Percentiles rank a stretch among this genome's conserved stretches.
Evolutionary conservation across 2,797 vertebrate species (phyloP).

Genomic region (Lateolabrax maculatus): DNA sequence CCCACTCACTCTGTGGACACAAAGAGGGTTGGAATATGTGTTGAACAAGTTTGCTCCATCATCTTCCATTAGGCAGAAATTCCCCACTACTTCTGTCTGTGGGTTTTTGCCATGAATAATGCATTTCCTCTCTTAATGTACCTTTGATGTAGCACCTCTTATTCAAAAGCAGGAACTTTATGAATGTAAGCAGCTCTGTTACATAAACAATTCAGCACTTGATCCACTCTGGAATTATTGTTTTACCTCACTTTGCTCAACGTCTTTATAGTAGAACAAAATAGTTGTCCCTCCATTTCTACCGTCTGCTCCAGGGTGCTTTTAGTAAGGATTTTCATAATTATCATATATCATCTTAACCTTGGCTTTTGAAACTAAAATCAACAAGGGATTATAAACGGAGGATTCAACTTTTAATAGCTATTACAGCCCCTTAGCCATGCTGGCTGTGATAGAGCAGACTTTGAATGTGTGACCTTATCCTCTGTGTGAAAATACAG

Average conservation of each 20-base stretch:
- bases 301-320: not conserved
- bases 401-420: constrained; percentile 26
- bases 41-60: constrained; percentile 59
- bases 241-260: constrained; percentile 47
- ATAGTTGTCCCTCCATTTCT: constrained; percentile 10
- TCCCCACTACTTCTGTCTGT: constrained; percentile 55
- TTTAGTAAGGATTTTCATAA: constrained; percentile 9
- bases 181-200: constrained; percentile 54
- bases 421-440: constrained; percentile 14
- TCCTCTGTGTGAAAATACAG: constrained; percentile 26
- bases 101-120: constrained; percentile 70
- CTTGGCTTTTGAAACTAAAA: constrained; percentile 26
- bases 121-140: constrained; percentile 56
- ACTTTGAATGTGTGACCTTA: constrained; percentile 35
- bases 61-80: constrained; percentile 57
- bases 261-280: constrained; percentile 40
- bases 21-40: constrained; percentile 52
- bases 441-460: constrained; percentile 15
- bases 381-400: constrained; percentile 4
- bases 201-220: constrained; percentile 57
- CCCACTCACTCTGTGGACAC: constrained; percentile 38
- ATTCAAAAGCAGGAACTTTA: constrained; percentile 61
- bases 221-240: constrained; percentile 47
- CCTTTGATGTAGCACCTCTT: constrained; percentile 72
- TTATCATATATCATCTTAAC: constrained; percentile 21